Evolutionary conservation across 2,113 vertebrate species (phyloP).

Genomic region (Oncorhynchus tshawytscha): DNA sequence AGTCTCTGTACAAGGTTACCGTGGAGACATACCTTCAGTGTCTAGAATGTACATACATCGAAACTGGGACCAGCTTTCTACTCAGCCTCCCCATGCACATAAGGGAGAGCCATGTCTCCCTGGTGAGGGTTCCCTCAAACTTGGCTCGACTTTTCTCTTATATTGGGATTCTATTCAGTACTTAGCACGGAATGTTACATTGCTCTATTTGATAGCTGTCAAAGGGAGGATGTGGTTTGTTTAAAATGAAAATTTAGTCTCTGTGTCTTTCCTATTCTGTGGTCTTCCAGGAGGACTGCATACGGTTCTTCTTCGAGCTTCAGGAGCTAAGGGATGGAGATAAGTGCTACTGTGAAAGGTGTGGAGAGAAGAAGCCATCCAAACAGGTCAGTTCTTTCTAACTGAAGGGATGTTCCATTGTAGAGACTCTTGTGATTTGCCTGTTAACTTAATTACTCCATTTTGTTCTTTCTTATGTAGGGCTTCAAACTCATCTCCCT

Average conservation of each 20-base stretch:
- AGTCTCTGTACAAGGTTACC: constrained; percentile 63
- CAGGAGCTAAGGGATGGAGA: constrained; percentile 53
- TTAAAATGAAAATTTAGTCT: background rate
- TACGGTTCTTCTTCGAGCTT: constrained; percentile 57
- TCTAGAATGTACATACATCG: constrained; percentile 38
- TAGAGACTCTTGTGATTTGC: background rate
- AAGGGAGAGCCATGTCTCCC: constrained; percentile 33
- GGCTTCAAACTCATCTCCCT: constrained; percentile 51
- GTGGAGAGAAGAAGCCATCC: constrained; percentile 51
- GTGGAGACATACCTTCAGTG: constrained; percentile 55
- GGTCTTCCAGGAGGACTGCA: constrained; percentile 55
- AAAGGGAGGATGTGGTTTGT: too few relatives aligned
- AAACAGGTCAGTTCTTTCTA: constrained; percentile 44
- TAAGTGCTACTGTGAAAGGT: constrained; percentile 55
- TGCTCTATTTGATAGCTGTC: too few relatives aligned
- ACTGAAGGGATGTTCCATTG: background rate
- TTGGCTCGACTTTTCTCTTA: too few relatives aligned
- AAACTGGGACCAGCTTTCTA: constrained; percentile 41
- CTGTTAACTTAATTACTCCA: background rate
- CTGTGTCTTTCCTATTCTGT: background rate
- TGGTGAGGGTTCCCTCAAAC: constrained; percentile 49
- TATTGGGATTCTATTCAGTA: background rate
- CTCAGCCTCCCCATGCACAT: constrained; percentile 65
- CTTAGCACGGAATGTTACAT: background rate
- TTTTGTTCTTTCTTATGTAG: constrained; percentile 37